Evolutionary conservation across 2,113 vertebrate species (phyloP).

Genomic region (Montifringilla adamsi): DNA sequence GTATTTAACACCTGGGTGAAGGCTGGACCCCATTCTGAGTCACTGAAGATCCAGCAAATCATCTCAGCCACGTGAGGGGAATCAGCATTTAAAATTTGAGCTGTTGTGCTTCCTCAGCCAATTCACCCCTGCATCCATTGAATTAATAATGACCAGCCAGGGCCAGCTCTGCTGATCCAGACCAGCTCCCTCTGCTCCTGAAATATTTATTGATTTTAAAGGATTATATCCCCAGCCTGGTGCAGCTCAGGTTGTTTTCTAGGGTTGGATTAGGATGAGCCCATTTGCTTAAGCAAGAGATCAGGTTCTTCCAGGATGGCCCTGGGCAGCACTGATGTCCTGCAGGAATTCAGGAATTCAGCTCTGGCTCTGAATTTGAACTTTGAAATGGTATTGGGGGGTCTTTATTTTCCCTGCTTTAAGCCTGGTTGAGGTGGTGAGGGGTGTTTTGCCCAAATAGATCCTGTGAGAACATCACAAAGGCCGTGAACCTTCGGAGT

Average conservation of each 20-base stretch:
- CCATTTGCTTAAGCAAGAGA: background rate
- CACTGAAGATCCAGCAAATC: background rate
- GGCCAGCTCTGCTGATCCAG: background rate
- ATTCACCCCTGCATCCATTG: conserved; percentile 21
- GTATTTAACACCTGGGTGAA: background rate
- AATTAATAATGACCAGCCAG: conserved; percentile 57
- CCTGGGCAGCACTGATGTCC: background rate
- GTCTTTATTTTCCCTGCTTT: background rate
- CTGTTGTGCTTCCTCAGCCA: conserved; percentile 25
- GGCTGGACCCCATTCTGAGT: background rate
- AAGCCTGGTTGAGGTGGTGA: background rate
- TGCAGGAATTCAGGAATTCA: background rate
- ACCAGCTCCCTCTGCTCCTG: background rate
- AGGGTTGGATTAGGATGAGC: background rate
- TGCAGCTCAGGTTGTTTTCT: background rate
- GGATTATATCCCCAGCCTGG: background rate
- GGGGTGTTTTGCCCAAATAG: background rate
- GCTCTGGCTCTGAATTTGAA: background rate
- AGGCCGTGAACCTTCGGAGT: background rate
- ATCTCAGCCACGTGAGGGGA: background rate
- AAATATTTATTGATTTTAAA: conserved; percentile 63
- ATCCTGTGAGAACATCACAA: background rate
- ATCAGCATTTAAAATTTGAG: background rate
- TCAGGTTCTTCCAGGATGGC: background rate
- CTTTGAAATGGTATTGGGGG: background rate